Conservation (phyloP, 2,113 vertebrate species). For the Hippocampus barbouri region DNA sequence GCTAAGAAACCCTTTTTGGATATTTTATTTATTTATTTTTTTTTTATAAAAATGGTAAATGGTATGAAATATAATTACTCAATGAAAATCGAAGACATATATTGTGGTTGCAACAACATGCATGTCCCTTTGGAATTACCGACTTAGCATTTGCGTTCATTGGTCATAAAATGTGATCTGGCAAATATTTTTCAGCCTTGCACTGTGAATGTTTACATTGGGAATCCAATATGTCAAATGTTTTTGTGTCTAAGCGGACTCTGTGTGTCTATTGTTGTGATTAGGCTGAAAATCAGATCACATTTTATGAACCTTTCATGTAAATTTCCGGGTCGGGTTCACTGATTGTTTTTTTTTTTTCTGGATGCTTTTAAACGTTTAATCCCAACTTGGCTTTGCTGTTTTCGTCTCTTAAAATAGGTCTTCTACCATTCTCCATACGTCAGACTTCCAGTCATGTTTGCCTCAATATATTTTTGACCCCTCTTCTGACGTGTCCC, state of each 20-base stretch:
- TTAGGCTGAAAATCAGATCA: too few relatives aligned
- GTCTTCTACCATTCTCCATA: constrained; percentile 3
- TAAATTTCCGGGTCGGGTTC: too few relatives aligned
- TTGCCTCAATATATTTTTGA: constrained; percentile 33
- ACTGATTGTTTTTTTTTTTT: too few relatives aligned
- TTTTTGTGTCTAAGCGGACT: not conserved
- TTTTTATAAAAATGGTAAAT: constrained; percentile 25
- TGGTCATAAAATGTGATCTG: not conserved
- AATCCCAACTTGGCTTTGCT: not conserved
- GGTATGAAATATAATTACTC: not conserved
- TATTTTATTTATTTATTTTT: too few relatives aligned
- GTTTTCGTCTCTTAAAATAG: constrained; percentile 1
- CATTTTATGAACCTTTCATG: too few relatives aligned
- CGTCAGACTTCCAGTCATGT: constrained; percentile 14
- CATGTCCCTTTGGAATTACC: too few relatives aligned
- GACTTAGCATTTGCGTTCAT: not conserved
- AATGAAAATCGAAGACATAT: not conserved
- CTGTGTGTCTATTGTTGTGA: not conserved
- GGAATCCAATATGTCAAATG: not conserved
- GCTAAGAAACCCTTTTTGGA: not conserved
- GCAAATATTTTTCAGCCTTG: not conserved
- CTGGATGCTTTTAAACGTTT: not conserved
- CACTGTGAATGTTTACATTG: too few relatives aligned
- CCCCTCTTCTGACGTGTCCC: constrained; percentile 44
- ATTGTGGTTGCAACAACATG: too few relatives aligned